Percentiles rank a stretch among this genome's conserved stretches.
These are phyloP conservation scores for Chironomus riparius DNA, from an alignment of 2,888 invertebrate species.

Conservation along the genomic window DNA sequence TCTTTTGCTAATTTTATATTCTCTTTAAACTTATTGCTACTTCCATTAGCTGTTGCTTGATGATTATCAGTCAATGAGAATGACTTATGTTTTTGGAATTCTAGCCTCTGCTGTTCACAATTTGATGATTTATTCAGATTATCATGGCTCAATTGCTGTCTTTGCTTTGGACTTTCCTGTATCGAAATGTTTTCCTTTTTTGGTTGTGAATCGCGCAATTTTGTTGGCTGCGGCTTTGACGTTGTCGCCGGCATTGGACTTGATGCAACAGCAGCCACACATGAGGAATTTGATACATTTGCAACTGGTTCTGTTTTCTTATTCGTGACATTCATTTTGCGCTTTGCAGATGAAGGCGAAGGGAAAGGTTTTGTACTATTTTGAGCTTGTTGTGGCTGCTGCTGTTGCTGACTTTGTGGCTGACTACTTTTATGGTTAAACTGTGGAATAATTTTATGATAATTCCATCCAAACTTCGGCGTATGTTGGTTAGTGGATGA, in stretches of 20 bases:
- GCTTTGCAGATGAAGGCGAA: neutral
- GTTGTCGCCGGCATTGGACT: neutral
- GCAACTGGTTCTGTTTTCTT: neutral
- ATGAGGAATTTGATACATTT: neutral
- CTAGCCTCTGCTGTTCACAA: neutral
- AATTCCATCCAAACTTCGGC: slow-evolving; percentile 37
- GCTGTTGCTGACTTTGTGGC: neutral
- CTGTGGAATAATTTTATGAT: slow-evolving; percentile 37
- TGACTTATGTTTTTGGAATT: neutral
- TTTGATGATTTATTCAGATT: neutral
- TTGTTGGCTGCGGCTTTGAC: neutral
- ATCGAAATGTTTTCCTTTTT: slow-evolving; percentile 28
- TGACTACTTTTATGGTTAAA: neutral
- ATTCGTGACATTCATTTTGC: neutral
- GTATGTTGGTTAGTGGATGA: slow-evolving; percentile 29
- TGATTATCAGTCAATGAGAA: neutral
- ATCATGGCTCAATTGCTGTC: slow-evolving; percentile 29
- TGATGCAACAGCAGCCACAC: neutral
- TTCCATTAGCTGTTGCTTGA: neutral
- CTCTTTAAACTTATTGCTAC: neutral
- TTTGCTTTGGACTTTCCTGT: slow-evolving; percentile 31
- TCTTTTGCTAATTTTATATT: neutral
- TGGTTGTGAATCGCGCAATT: neutral
- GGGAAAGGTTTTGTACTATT: neutral
- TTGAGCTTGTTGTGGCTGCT: neutral